A percentile compares a stretch with the other conserved stretches of the same genome.
phyloP scores from a whole-genome alignment of 2,113 vertebrate species.

The Morone chrysops region DNA sequence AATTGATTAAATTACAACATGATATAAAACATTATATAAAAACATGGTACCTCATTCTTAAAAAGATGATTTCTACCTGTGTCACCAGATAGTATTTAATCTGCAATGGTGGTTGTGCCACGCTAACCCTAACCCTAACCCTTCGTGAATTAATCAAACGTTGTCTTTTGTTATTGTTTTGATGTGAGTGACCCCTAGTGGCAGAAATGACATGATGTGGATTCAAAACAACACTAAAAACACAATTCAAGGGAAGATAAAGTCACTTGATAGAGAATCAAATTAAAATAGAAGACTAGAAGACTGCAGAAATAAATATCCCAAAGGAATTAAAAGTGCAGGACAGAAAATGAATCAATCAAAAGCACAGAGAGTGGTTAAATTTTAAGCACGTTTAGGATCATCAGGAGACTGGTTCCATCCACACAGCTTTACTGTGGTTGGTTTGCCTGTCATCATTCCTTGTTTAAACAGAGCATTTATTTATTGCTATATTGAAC shows the following conservation, averaged over 20 bases:
- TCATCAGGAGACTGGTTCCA: not conserved
- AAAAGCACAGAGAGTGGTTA: not conserved
- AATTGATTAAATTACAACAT: too few relatives aligned
- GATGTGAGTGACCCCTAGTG: too few relatives aligned
- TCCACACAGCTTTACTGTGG: not conserved
- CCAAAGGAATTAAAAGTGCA: not conserved
- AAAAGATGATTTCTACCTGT: too few relatives aligned
- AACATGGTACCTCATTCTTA: too few relatives aligned
- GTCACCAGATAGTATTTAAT: too few relatives aligned
- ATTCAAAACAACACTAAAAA: not conserved
- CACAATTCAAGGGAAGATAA: not conserved
- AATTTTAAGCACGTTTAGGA: not conserved
- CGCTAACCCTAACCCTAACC: too few relatives aligned
- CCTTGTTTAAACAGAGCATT: not conserved
- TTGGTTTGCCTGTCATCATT: not conserved
- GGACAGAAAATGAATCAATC: not conserved
- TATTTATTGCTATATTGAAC: conserved; percentile 4
- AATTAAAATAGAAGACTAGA: not conserved
- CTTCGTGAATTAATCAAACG: too few relatives aligned
- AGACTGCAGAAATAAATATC: not conserved
- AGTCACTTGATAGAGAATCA: not conserved
- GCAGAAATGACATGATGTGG: too few relatives aligned
- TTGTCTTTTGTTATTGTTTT: too few relatives aligned
- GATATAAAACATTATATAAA: too few relatives aligned
- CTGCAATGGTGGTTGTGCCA: too few relatives aligned